Conservation (phyloP, 2,888 invertebrate genomes). For the Metacarcinus magister region DNA sequence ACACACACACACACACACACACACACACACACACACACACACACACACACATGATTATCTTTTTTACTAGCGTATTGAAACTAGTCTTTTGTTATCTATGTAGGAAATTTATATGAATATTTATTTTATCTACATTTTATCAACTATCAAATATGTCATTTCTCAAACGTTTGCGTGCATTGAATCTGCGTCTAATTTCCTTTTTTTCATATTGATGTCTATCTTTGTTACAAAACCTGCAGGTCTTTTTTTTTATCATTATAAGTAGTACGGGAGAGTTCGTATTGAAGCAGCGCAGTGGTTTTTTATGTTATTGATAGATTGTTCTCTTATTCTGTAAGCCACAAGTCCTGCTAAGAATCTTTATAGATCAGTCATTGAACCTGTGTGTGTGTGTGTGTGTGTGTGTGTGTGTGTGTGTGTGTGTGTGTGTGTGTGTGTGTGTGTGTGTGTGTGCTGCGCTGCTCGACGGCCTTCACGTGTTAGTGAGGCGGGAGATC, state of each 20-base stretch:
- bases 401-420: too few relatives aligned
- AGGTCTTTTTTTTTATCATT: too few relatives aligned
- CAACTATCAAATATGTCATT: neutral
- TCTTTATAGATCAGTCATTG: neutral
- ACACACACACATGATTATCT: slow-evolving; percentile 58
- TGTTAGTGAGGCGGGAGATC: neutral
- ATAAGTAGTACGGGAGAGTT: neutral
- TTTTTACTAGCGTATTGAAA: too few relatives aligned
- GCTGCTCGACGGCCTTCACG: neutral
- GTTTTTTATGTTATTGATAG: neutral
- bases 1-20: slow-evolving; percentile 27
- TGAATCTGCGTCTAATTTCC: neutral
- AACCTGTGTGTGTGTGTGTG: too few relatives aligned
- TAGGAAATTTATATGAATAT: too few relatives aligned
- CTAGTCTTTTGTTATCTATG: too few relatives aligned
- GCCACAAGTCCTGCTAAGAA: neutral
- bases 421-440: too few relatives aligned
- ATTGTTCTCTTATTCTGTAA: neutral
- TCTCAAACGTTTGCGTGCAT: neutral
- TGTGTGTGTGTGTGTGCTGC: too few relatives aligned
- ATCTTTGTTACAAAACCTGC: neutral
- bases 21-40: slow-evolving; percentile 57
- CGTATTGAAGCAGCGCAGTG: neutral
- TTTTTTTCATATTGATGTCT: neutral
- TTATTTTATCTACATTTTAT: neutral